Percentiles rank a stretch among this genome's conserved stretches.
These are phyloP conservation scores for Channallabes apus DNA, from an alignment of 2,797 vertebrate species.

Conservation along the genomic window DNA sequence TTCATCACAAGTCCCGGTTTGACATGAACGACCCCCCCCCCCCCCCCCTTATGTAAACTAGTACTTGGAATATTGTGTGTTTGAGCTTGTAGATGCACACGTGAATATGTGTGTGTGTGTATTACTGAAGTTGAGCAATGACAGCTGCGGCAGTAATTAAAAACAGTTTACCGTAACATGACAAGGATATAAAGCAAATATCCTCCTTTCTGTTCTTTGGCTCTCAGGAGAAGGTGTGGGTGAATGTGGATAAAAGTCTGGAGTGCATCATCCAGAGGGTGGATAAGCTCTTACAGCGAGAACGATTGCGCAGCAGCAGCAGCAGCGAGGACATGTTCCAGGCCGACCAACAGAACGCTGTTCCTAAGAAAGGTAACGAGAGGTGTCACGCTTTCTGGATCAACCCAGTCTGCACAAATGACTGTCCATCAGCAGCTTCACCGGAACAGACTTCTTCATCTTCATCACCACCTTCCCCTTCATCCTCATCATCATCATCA, in stretches of 20 bases:
- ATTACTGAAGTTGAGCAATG: neutral
- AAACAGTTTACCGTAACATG: neutral
- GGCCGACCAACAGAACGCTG: conserved; percentile 70
- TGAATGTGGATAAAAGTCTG: conserved; percentile 97
- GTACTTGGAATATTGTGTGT: neutral
- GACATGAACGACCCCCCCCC: too few species aligned
- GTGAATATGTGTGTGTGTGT: neutral
- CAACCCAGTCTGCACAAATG: conserved; percentile 80
- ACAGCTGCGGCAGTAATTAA: neutral
- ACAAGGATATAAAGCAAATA: neutral
- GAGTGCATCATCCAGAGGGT: conserved; percentile 97
- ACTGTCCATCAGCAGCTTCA: conserved; percentile 60
- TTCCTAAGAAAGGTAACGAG: conserved; percentile 90
- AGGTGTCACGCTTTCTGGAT: conserved; percentile 90
- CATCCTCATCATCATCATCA: conserved; percentile 70
- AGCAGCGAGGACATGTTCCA: conserved; percentile 79
- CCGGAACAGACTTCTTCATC: conserved; percentile 56
- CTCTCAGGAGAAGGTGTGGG: conserved; percentile 92
- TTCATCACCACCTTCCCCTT: conserved; percentile 60
- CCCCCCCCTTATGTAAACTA: neutral
- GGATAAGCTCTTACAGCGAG: conserved; percentile 94
- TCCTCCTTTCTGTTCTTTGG: neutral
- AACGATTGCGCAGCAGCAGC: conserved; percentile 79
- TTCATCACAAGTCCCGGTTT: too few species aligned
- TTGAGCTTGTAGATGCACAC: neutral